Base-by-base conservation (phyloP, 2,888 invertebrate species). In the Ormyrus rosae region DNA sequence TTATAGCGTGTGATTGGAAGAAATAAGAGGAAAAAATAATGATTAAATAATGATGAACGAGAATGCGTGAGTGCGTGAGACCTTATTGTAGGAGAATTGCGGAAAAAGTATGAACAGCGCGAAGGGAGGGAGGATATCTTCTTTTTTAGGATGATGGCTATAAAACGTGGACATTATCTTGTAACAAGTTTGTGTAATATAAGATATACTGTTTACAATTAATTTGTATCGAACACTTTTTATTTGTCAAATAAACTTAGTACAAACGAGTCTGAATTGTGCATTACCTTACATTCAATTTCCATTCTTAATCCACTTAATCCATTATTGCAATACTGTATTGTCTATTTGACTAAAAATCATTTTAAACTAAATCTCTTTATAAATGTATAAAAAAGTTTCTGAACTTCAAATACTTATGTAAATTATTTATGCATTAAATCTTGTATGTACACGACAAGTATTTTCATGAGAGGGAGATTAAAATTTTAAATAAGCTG, bases 201-300 rank as follows among this genome's bases (percentile, higher is more conserved):
- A 88, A 87, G 85, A 86, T 86, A 86, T 87, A 88, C 86, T 86
- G 85, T 89, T 88, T 89, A 88, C 87, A 87, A 88, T 89, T 87
- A 60, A 89, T 89, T 89, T 89, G 89, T 89, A 89, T 88, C 84
- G 86, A 84, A 88, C 87, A 87, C 86, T 88, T 89, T 87, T 89
- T 89, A 88, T 89, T 89, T 89, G 89, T 88, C 88, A 85, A 89
- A 89, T 89, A 89, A 89, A 87, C 83, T 89, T 89, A 89, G 89
- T 89, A 89, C 89, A 89, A 89, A 89, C 84, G 64, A 78, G 48
- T 74, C 64, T 56, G 8, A 69, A 78, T 77, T 46, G 9, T 63
- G 45, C 6, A 51, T 48, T 55, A n/a, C 0, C 56, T 5, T 48
- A 0, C 13, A 10, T n/a, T 72, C 61, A 53, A 72, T 72, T 72